Percentiles rank a stretch among this genome's conserved stretches.
Conservation (phyloP, 2,797 vertebrate species). For the Myiotriccus ornatus region DNA sequence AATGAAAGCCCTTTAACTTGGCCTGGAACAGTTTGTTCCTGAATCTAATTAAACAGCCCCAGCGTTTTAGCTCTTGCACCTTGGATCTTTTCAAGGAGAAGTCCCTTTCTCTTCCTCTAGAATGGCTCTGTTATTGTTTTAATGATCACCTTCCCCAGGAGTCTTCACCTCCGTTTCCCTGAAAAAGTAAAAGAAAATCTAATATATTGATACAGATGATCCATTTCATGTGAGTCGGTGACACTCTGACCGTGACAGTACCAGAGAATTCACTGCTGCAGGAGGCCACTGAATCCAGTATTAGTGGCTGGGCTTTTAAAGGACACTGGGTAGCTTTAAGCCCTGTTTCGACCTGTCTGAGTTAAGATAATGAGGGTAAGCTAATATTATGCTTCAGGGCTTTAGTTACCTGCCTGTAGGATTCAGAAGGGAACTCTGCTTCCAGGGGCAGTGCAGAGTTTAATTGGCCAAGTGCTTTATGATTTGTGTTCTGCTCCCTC, state of each 20-base stretch:
- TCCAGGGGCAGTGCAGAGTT: not conserved
- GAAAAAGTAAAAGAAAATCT: conserved; percentile 34
- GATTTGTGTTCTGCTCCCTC: not conserved
- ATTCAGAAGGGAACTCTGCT: conserved; percentile 27
- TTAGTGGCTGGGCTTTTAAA: not conserved
- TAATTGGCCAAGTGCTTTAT: conserved; percentile 50
- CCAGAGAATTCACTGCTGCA: conserved; percentile 7
- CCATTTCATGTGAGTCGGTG: not conserved
- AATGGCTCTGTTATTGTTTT: not conserved
- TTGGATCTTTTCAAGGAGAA: not conserved
- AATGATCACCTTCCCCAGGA: not conserved
- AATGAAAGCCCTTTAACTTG: not conserved
- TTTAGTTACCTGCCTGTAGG: conserved; percentile 3
- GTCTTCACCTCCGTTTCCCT: conserved; percentile 32
- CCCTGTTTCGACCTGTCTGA: conserved; percentile 4
- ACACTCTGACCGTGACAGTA: not conserved
- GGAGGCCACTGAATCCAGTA: not conserved
- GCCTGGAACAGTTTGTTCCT: not conserved
- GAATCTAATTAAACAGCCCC: not conserved
- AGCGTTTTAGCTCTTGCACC: not conserved
- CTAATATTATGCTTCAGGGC: conserved; percentile 38
- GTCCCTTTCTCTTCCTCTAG: not conserved
- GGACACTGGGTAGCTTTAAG: not conserved
- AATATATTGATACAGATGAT: conserved; percentile 17
- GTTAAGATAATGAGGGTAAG: conserved; percentile 54